Evolutionary conservation across 2,797 vertebrate species (phyloP), one percentile per base, ranked within the genome.

Genomic region (Sparidentex hasta): DNA sequence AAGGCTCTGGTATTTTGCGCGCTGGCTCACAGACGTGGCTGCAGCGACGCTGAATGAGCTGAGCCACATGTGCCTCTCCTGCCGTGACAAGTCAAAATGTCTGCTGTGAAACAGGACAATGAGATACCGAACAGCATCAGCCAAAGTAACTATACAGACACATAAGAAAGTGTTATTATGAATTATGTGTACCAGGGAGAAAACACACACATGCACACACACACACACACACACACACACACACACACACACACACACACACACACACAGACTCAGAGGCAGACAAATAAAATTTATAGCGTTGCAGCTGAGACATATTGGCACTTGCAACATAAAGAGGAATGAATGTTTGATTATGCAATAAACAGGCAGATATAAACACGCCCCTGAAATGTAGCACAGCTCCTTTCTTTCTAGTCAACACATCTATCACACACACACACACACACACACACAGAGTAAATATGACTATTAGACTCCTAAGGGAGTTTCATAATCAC

Each of bases 281-380:
- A 50, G 50, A 56, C 43, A 46, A 59, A 50, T 74, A 17, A 23
- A 47, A 58, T 61, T 74, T 62, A 70, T 44, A 12, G 3, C n/a
- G 5, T 9, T 17, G 1, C 56, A 68, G 51, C 63, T 0, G 4
- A 74, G 58, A 69, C 48, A 25, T 78, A 55, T 65, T 79, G 52
- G 38, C 63, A 74, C 46, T 74, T 79, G 61, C 69, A 78, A 54
- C 72, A 82, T 57, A 76, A 78, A 56, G 58, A 84, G 54, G 74
- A 76, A 78, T 85, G 71, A 81, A 67, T 73, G 82, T 85, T 80
- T 82, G 72, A 83, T 87, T 88, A 83, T 67, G 84, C 69, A 88
- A 68, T n/a, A 46, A 81, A 41, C 43, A 76, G 76, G 43, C 51
- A 9, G 70, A 86, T 78, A 43, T 27, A 66, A 83, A 88, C 82